A percentile compares a stretch with the other conserved stretches of the same genome.
These are phyloP conservation scores for Euthynnus affinis DNA, from an alignment of 2,797 vertebrate genomes.

Conservation along the genomic window DNA sequence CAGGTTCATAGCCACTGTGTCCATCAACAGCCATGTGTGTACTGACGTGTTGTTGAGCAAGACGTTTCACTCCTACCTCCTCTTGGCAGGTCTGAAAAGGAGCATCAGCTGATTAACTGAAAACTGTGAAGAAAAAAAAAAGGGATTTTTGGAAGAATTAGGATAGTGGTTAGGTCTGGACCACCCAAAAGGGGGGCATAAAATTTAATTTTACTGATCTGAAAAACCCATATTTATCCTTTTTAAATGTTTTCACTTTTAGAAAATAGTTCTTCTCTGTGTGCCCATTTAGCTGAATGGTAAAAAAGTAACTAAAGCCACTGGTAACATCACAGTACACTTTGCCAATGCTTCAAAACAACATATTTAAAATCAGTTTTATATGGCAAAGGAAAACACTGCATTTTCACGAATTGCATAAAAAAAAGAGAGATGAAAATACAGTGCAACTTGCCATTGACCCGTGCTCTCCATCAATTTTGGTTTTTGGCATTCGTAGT, in stretches of 20 bases:
- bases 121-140: not conserved
- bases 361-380: not conserved
- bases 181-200: not conserved
- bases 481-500: not conserved
- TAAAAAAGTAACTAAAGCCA: not conserved
- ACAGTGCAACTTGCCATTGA: not conserved
- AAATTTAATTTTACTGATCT: conserved; percentile 8
- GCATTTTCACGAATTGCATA: too few relatives aligned
- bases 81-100: conserved; percentile 11
- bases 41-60: conserved; percentile 48
- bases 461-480: conserved; percentile 11
- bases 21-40: conserved; percentile 26
- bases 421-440: not conserved
- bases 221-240: not conserved
- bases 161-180: conserved; percentile 6
- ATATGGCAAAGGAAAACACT: not conserved
- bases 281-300: not conserved
- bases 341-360: not conserved
- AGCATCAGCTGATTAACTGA: conserved; percentile 15
- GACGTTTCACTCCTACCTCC: conserved; percentile 4
- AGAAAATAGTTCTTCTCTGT: not conserved
- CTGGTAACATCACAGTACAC: not conserved
- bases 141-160: conserved; percentile 10
- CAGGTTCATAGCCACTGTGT: conserved; percentile 47
- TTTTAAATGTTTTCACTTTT: conserved; percentile 9